Conservation (phyloP, 2,888 invertebrate species). For the Spisula solida region DNA sequence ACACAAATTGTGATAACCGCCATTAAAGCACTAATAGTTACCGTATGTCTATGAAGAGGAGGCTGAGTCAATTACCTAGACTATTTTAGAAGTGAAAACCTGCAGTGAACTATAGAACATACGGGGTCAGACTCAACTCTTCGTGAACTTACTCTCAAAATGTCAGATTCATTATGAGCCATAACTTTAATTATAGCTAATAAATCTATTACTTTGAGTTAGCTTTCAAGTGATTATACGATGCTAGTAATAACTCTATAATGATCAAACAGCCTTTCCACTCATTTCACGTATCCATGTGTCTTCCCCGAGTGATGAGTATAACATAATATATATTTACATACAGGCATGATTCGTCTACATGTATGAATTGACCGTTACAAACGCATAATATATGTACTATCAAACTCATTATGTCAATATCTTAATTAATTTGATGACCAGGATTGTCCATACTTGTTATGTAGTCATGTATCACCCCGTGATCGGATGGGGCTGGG, state of each 20-base stretch:
- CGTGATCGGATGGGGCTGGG: no score
- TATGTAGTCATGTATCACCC: no score
- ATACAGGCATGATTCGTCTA: no score
- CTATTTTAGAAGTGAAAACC: background rate
- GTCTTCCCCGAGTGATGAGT: no score
- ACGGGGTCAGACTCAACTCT: constrained; percentile 37
- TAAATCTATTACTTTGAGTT: constrained; percentile 21
- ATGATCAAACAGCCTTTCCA: no score
- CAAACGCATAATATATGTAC: no score
- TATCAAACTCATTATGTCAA: no score
- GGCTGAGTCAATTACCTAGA: constrained; percentile 9
- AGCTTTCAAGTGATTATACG: background rate
- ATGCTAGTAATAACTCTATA: background rate
- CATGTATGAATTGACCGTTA: no score
- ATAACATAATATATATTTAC: no score
- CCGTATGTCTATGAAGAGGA: constrained; percentile 24
- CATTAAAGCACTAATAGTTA: constrained; percentile 33
- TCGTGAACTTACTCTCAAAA: constrained; percentile 16
- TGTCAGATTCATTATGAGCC: constrained; percentile 18
- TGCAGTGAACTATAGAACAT: background rate
- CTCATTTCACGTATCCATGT: no score
- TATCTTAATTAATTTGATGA: no score
- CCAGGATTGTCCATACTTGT: no score
- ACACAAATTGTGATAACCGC: constrained; percentile 22
- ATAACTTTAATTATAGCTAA: constrained; percentile 21